A percentile compares a stretch with the other conserved stretches of the same genome.
These are phyloP conservation scores for Thamnophis elegans DNA, from an alignment of 2,797 vertebrate species.

Conservation along the genomic window DNA sequence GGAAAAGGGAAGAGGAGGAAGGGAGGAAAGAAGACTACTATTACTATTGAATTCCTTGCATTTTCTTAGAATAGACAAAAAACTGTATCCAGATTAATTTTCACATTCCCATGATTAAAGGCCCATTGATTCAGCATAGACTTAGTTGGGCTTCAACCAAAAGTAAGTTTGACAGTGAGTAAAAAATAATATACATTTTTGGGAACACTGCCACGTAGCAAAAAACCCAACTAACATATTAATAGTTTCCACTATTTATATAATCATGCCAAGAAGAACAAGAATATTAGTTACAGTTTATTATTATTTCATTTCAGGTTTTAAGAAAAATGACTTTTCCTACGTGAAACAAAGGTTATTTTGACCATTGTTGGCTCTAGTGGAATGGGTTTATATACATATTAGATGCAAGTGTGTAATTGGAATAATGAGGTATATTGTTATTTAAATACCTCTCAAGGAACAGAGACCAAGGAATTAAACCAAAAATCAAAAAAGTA, in stretches of 20 bases:
- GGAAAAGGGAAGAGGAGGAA: neutral
- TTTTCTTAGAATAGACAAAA: constrained; percentile 4
- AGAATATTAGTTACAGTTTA: constrained; percentile 42
- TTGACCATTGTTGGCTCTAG: constrained; percentile 30
- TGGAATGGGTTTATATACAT: neutral
- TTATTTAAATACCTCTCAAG: neutral
- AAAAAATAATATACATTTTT: constrained; percentile 23
- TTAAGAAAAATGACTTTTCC: constrained; percentile 54
- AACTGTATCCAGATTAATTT: neutral
- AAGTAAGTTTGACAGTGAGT: neutral
- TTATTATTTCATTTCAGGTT: constrained; percentile 56
- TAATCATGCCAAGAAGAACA: constrained; percentile 36
- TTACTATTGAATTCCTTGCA: constrained; percentile 7
- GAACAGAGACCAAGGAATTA: neutral
- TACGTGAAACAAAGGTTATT: constrained; percentile 52
- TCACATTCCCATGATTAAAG: neutral
- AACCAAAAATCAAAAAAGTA: neutral
- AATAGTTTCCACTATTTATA: constrained; percentile 25
- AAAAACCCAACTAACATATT: constrained; percentile 27
- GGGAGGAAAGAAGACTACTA: neutral
- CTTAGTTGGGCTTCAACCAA: neutral
- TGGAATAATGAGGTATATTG: neutral
- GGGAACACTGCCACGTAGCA: constrained; percentile 43
- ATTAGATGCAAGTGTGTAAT: neutral
- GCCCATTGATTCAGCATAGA: neutral